Percentiles rank a stretch among this genome's conserved stretches.
These are phyloP conservation scores for Heliconius congener DNA, from an alignment of 1,140 invertebrate species.

Conservation along the genomic window DNA sequence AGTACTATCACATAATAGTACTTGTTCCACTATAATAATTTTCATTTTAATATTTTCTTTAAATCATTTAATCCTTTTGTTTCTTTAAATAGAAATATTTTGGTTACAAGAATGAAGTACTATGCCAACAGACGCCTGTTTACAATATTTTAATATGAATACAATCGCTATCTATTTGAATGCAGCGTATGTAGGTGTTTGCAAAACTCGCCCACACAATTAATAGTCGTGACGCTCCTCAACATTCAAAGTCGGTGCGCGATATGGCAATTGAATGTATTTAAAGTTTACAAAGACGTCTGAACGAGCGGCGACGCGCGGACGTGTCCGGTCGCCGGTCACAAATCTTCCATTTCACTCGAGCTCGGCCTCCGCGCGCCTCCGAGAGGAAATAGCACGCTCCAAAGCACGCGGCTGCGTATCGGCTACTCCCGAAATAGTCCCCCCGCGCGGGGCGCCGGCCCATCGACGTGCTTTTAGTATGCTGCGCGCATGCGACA, in stretches of 20 bases:
- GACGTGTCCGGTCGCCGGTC: conserved; percentile 40
- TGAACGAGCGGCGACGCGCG: conserved; percentile 33
- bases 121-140: neutral
- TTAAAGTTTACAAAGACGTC: conserved; percentile 27
- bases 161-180: neutral
- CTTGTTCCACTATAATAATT: too few relatives aligned
- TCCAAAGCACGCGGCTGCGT: conserved; percentile 79
- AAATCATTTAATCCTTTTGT: too few relatives aligned
- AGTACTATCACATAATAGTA: too few relatives aligned
- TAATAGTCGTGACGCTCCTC: neutral
- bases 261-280: conserved; percentile 21
- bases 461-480: conserved; percentile 80
- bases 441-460: conserved; percentile 68
- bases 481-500: conserved; percentile 81
- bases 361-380: conserved; percentile 64
- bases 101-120: too few relatives aligned
- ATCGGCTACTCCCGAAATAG: conserved; percentile 79
- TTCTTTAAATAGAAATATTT: too few relatives aligned
- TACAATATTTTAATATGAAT: conserved; percentile 2
- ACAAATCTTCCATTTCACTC: conserved; percentile 81
- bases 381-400: conserved; percentile 77
- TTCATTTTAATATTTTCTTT: too few relatives aligned
- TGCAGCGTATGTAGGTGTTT: conserved; percentile 6
- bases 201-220: conserved; percentile 5
- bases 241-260: conserved; percentile 15